These are phyloP conservation scores for Eulemur rufifrons DNA, from an alignment of 2,113 vertebrate species.

Conservation along the genomic window DNA sequence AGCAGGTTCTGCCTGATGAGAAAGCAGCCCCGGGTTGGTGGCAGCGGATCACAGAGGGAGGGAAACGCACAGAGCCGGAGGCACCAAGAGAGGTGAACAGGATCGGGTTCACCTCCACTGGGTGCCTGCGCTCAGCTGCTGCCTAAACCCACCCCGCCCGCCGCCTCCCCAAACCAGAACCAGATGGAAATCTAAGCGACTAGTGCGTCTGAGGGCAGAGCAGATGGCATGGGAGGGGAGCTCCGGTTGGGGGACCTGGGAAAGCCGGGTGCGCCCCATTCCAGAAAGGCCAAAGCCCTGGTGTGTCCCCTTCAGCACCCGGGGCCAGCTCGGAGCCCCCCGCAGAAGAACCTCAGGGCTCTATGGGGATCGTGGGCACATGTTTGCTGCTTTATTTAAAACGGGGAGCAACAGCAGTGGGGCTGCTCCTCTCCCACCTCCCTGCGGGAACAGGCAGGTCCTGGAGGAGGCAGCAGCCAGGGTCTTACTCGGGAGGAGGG, in stretches of 20 bases:
- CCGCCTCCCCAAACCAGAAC: background rate
- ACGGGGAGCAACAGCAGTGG: rapidly evolving
- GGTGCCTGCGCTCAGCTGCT: background rate
- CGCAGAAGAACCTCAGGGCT: background rate
- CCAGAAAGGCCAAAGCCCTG: background rate
- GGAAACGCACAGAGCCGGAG: background rate
- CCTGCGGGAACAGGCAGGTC: rapidly evolving
- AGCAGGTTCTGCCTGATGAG: background rate
- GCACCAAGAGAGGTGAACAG: background rate
- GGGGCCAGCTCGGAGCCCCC: background rate
- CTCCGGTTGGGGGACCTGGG: background rate
- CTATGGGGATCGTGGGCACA: background rate
- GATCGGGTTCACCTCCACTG: background rate
- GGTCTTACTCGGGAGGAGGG: background rate
- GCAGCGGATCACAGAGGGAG: background rate
- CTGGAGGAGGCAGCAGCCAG: background rate
- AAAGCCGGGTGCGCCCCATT: background rate
- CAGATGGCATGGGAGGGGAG: background rate
- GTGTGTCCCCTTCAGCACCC: background rate
- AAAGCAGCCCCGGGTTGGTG: background rate
- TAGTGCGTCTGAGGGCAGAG: background rate
- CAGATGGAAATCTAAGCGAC: background rate
- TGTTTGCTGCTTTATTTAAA: background rate
- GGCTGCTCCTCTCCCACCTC: background rate
- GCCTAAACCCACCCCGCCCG: background rate